Evolutionary conservation across 2,888 invertebrate species (phyloP).

Genomic region (Macrosiphum euphorbiae): DNA sequence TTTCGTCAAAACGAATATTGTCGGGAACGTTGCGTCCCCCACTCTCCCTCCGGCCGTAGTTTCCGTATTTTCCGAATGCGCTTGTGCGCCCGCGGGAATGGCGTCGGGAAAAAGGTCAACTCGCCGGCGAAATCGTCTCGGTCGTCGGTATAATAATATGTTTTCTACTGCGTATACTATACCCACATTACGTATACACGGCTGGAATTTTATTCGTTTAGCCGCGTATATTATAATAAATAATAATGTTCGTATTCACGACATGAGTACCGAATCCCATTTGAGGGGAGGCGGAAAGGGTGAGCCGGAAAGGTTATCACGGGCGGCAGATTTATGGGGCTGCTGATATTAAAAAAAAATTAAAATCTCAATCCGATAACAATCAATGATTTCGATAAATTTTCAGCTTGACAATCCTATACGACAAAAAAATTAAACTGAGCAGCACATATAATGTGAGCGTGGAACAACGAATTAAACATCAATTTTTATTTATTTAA

Average conservation of each 20-base stretch:
- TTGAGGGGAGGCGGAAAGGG: not conserved
- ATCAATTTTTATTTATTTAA: not conserved
- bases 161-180: not conserved
- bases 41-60: not conserved
- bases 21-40: not conserved
- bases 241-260: not conserved
- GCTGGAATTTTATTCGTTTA: not conserved
- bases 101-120: slow-evolving; percentile 44
- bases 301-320: not conserved
- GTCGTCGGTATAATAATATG: slow-evolving; percentile 16
- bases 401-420: not conserved
- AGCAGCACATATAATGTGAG: not conserved
- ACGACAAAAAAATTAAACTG: not conserved
- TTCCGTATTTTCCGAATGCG: not conserved
- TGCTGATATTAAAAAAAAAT: not conserved
- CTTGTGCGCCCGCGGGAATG: not conserved
- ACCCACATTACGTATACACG: not conserved
- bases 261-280: not conserved
- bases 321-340: not conserved
- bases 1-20: slow-evolving; percentile 22
- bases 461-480: not conserved
- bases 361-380: not conserved
- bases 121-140: not conserved
- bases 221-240: not conserved
- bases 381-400: not conserved